A percentile compares a stretch with the other conserved stretches of the same genome.
Evolutionary conservation across 2,888 invertebrate genomes (phyloP).

Genomic region (Acanthosoma haemorrhoidale): DNA sequence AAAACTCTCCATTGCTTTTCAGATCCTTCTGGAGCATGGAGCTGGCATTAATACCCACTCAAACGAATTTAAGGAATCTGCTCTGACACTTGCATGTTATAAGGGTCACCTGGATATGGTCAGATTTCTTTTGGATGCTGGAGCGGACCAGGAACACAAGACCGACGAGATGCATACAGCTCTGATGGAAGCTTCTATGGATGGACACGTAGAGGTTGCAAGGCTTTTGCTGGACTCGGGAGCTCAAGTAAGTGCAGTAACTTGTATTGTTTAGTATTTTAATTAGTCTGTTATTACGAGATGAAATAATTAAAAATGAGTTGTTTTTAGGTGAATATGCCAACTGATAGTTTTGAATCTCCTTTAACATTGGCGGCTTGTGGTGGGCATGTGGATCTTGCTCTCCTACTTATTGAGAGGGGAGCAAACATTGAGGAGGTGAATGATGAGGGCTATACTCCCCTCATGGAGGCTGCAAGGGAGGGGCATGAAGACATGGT

Average conservation of each 20-base stretch:
- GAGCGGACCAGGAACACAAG: conserved; percentile 96
- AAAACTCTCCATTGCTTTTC: conserved; percentile 38
- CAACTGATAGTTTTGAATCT: conserved; percentile 98
- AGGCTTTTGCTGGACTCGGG: conserved; percentile 89
- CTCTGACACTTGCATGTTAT: conserved; percentile 89
- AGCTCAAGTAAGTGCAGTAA: conserved; percentile 62
- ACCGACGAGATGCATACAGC: conserved; percentile 99
- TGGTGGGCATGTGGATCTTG: conserved; percentile 96
- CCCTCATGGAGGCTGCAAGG: conserved; percentile 96
- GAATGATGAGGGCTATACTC: conserved; percentile 98
- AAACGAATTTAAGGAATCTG: conserved; percentile 98
- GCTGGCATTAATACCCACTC: conserved; percentile 98
- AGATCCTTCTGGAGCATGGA: conserved; percentile 82
- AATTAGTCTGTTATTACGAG: background rate
- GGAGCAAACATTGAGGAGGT: conserved; percentile 99
- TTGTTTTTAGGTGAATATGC: conserved; percentile 77
- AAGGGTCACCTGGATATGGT: conserved; percentile 98
- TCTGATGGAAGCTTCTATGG: conserved; percentile 99
- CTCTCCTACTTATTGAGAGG: conserved; percentile 88
- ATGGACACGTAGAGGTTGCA: conserved; percentile 97
- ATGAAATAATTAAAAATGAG: background rate
- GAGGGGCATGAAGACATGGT: conserved; percentile 99
- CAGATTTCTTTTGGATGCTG: conserved; percentile 87
- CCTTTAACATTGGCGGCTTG: conserved; percentile 97
- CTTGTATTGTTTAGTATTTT: background rate